Base-by-base conservation (phyloP, 2,797 vertebrate genomes). In the Gambusia yucatana region DNA sequence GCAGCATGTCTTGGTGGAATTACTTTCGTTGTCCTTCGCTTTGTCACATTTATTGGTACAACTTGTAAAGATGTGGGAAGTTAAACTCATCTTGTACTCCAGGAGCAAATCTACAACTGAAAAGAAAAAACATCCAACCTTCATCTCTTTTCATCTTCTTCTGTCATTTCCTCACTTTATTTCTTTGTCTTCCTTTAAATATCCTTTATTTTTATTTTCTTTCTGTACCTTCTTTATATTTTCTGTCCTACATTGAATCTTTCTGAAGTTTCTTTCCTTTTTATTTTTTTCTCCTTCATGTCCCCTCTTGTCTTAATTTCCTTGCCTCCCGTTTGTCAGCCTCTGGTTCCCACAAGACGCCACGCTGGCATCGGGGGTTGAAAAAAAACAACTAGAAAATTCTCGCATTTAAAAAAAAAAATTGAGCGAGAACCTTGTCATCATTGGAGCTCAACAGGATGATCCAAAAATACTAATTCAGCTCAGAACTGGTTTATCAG, bases 1-100 rank as follows among this genome's bases (percentile, higher is more conserved):
- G 79, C 84, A 22, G 88, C 90, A 90, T 88, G 87, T 75, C 67
- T 82, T 77, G 17, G 9, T 47, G 71, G 75, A 36, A 17, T 77
- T 77, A 65, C 67, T 72, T 43, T 41, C 41, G 44, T 43, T 48
- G 46, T 80, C 17, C n/a, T 28, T 69, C 4, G 41, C 71, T 17
- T 14, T 63, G 0, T 7, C 63, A 25, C 20, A 11, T 41, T 41
- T 25, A 41, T 5, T 41, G 36, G 63, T 7, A 11, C 36, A 13
- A 10, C 20, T 41, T 36, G 10, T 36, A 25, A 67, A 67, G 25
- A 44, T 43, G 63, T n/a, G 39, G 9, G 13, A 25, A 41, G 20
- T 6, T 33, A 33, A 57, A 28, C 4, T 57, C 28, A 33, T 61
- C 28, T 61, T 16, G 11, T 33, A 6, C 52, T n/a, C 7, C 52